Conservation (phyloP, 1,140 invertebrate genomes). For the Pseudomyrmex gracilis region DNA sequence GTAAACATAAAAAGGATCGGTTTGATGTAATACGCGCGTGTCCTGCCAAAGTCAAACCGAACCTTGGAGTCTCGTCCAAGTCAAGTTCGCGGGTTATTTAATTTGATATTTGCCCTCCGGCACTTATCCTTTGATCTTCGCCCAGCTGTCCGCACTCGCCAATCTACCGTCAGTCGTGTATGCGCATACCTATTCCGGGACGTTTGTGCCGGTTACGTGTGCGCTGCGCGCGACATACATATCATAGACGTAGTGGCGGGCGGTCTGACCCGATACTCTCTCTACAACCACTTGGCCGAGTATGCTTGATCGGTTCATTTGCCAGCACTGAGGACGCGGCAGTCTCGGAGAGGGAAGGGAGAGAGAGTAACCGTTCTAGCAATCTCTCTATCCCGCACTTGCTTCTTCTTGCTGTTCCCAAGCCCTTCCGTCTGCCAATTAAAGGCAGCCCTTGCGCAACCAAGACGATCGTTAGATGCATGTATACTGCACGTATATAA, state of each 20-base stretch:
- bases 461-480: constrained; percentile 18
- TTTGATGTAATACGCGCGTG: too few relatives aligned
- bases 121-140: constrained; percentile 65
- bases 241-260: constrained; percentile 15
- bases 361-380: constrained; percentile 34
- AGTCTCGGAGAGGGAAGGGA: neutral
- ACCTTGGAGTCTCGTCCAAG: neutral
- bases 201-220: constrained; percentile 12
- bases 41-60: neutral
- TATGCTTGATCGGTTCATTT: constrained; percentile 74
- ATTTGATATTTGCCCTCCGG: constrained; percentile 5
- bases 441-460: constrained; percentile 61
- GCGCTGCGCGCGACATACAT: neutral
- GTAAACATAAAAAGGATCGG: too few relatives aligned
- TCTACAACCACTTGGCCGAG: constrained; percentile 64
- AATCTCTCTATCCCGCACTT: constrained; percentile 53
- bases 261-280: constrained; percentile 57
- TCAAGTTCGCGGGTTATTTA: neutral
- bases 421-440: constrained; percentile 65
- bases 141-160: neutral
- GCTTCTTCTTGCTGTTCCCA: constrained; percentile 55
- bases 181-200: neutral
- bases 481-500: neutral
- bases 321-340: constrained; percentile 39
- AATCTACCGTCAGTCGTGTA: constrained; percentile 7